These are phyloP conservation scores for Copsychus sechellarum DNA, from an alignment of 2,113 vertebrate genomes.

Conservation along the genomic window DNA sequence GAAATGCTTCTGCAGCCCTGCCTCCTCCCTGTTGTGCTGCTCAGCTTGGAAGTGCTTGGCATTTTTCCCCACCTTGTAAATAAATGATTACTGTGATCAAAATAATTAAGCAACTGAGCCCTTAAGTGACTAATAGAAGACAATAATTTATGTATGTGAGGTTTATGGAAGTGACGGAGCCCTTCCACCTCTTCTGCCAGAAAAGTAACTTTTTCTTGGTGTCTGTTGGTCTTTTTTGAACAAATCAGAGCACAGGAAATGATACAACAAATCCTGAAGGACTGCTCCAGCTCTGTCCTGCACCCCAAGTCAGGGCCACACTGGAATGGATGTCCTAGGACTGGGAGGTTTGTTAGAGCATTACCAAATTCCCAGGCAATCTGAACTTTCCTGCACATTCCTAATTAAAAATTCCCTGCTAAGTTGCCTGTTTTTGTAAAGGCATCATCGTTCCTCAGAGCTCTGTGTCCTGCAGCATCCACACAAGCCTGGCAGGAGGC, in stretches of 20 bases:
- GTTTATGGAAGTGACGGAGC: constrained; percentile 24
- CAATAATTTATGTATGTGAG: neutral
- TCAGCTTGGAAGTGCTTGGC: constrained; percentile 49
- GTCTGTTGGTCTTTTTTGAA: neutral
- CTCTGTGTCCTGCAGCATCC: constrained; percentile 54
- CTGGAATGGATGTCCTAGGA: neutral
- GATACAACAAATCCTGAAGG: neutral
- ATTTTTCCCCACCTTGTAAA: constrained; percentile 40
- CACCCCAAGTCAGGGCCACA: neutral
- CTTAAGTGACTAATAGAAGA: constrained; percentile 44
- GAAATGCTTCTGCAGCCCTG: neutral
- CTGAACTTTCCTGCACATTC: neutral
- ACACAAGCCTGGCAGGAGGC: constrained; percentile 36
- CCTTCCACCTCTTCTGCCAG: neutral
- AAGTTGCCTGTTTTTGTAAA: constrained; percentile 4
- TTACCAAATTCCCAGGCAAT: constrained; percentile 28
- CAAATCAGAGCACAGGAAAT: neutral
- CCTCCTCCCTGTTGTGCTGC: neutral
- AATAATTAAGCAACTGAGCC: constrained; percentile 55
- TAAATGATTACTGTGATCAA: constrained; percentile 52
- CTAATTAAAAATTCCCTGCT: constrained; percentile 49
- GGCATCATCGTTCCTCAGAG: neutral
- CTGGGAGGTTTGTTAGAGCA: neutral
- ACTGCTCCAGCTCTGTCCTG: neutral
- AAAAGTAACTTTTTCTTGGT: neutral